phyloP scores from a whole-genome alignment of 1,140 invertebrate genomes.

The Nebria ingens region DNA sequence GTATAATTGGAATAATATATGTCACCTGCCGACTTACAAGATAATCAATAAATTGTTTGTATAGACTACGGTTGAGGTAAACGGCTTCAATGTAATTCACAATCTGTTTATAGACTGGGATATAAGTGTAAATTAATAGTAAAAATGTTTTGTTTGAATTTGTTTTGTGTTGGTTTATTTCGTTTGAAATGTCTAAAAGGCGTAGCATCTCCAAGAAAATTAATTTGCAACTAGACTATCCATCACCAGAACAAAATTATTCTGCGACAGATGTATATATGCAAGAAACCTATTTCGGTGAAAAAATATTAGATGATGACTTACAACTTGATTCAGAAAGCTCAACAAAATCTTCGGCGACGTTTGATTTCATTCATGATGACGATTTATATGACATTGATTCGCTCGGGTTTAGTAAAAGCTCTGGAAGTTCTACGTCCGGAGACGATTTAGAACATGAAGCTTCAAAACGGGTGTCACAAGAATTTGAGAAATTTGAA shows the following conservation, averaged over 20 bases:
- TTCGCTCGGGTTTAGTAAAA: not conserved
- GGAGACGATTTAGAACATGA: not conserved
- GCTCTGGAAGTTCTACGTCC: not conserved
- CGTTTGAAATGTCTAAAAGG: not conserved
- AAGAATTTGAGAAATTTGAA: conserved; percentile 1
- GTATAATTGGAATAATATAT: no score
- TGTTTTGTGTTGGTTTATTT: conserved; percentile 1
- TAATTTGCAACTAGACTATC: not conserved
- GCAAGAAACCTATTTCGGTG: not conserved
- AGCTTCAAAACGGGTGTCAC: not conserved
- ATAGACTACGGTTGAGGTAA: no score
- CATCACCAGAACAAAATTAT: not conserved
- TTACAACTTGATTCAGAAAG: not conserved
- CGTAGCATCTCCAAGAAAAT: not conserved
- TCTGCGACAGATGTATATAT: not conserved
- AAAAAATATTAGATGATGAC: not conserved
- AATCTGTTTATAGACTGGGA: no score
- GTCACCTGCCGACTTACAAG: no score
- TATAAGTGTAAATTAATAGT: no score
- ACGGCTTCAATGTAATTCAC: no score
- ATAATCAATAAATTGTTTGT: conserved; percentile 1
- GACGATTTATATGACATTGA: not conserved
- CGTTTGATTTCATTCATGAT: not conserved
- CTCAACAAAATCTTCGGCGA: not conserved
- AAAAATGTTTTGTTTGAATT: not conserved